Percentiles rank a stretch among this genome's conserved stretches.
phyloP scores from a whole-genome alignment of 2,888 invertebrate genomes.

The Oithona nana region DNA sequence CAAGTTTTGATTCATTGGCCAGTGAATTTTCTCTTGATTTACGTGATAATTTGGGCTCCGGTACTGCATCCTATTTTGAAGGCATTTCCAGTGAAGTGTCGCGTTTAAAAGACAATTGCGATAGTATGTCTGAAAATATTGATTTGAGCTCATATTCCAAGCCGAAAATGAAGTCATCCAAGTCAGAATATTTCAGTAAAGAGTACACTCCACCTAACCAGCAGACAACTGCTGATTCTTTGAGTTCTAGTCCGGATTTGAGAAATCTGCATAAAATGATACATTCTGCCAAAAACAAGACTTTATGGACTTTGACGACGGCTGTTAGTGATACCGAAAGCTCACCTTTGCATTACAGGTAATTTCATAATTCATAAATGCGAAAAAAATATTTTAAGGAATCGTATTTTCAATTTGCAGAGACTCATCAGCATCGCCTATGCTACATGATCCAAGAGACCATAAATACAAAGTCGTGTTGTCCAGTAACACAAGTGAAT shows the following conservation, averaged over 20 bases:
- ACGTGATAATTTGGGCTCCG: background rate
- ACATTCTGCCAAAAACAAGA: background rate
- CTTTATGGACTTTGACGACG: background rate
- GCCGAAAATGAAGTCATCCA: background rate
- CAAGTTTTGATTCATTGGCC: slow-evolving; percentile 1
- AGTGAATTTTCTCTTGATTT: background rate
- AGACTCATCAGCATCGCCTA: background rate
- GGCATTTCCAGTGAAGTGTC: background rate
- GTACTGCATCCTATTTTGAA: background rate
- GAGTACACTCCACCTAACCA: background rate
- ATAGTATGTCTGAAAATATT: background rate
- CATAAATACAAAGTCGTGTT: background rate
- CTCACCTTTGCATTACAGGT: background rate
- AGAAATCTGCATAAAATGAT: background rate
- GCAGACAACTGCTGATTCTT: background rate
- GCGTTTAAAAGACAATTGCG: background rate
- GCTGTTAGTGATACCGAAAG: background rate
- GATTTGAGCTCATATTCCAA: background rate
- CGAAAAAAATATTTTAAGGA: no score
- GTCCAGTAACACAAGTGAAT: background rate
- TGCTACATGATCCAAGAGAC: background rate
- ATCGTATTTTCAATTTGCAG: no score
- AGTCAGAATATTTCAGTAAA: background rate
- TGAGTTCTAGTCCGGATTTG: background rate
- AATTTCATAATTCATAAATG: no score